Percentiles rank a stretch among this genome's conserved stretches.
These are phyloP conservation scores for Mesocricetus auratus DNA, from an alignment of 2,113 vertebrate species.

Conservation along the genomic window DNA sequence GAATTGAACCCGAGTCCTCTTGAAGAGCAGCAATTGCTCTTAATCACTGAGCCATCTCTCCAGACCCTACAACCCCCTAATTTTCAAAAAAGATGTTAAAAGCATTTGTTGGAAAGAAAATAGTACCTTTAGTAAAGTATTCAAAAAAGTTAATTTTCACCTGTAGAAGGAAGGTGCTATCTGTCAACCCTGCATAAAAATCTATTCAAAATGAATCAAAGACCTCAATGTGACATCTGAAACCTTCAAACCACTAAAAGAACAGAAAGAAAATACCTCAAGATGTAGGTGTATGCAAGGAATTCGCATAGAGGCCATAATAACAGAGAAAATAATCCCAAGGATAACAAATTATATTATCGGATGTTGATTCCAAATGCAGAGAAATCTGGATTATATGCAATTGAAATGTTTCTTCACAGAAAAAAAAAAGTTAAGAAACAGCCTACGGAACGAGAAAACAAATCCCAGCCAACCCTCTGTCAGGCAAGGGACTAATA, in stretches of 20 bases:
- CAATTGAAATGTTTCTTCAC: background rate
- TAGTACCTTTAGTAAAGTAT: background rate
- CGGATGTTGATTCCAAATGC: background rate
- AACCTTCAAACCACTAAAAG: background rate
- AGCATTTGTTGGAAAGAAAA: background rate
- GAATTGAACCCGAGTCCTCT: background rate
- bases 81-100: background rate
- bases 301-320: background rate
- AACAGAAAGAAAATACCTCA: background rate
- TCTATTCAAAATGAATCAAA: background rate
- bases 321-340: background rate
- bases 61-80: background rate
- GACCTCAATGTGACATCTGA: background rate
- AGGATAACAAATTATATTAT: background rate
- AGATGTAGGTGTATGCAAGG: background rate
- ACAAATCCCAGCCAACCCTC: no score
- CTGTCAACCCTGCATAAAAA: background rate
- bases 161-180: no score
- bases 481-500: no score
- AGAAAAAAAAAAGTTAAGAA: background rate
- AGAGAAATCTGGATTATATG: background rate
- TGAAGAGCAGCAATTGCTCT: background rate
- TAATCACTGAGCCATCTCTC: background rate
- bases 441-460: background rate
- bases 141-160: background rate